A percentile compares a stretch with the other conserved stretches of the same genome.
Evolutionary conservation across 2,113 vertebrate species (phyloP).

Genomic region (Arvicanthis niloticus): DNA sequence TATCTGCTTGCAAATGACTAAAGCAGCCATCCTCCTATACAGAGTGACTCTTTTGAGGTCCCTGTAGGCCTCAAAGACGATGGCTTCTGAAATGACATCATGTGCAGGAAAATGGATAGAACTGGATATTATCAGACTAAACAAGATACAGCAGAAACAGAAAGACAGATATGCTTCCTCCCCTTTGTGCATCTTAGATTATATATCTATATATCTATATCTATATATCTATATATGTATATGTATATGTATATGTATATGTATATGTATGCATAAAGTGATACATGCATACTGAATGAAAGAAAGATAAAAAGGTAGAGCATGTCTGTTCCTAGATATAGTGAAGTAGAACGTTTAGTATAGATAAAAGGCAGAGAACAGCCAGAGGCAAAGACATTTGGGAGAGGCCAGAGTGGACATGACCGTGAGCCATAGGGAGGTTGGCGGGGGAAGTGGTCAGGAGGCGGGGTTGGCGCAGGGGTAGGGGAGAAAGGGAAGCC

Average conservation of each 20-base stretch:
- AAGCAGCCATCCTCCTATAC: neutral
- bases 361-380: neutral
- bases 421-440: neutral
- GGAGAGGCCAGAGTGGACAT: neutral
- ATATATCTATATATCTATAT: neutral
- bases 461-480: no score
- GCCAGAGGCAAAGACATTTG: neutral
- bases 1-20: neutral
- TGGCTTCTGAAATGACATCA: neutral
- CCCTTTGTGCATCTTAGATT: neutral
- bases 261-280: neutral
- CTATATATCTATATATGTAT: neutral
- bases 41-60: neutral
- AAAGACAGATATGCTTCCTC: neutral
- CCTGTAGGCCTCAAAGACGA: neutral
- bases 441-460: fast-evolving
- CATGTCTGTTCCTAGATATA: neutral
- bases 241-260: no score
- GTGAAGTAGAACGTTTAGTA: neutral
- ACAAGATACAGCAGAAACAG: neutral
- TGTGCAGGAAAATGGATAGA: neutral
- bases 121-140: neutral
- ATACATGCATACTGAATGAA: neutral
- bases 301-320: neutral
- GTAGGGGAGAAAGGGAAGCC: neutral